Conservation (phyloP, 2,113 vertebrate genomes). For the Oryzias melastigma region DNA sequence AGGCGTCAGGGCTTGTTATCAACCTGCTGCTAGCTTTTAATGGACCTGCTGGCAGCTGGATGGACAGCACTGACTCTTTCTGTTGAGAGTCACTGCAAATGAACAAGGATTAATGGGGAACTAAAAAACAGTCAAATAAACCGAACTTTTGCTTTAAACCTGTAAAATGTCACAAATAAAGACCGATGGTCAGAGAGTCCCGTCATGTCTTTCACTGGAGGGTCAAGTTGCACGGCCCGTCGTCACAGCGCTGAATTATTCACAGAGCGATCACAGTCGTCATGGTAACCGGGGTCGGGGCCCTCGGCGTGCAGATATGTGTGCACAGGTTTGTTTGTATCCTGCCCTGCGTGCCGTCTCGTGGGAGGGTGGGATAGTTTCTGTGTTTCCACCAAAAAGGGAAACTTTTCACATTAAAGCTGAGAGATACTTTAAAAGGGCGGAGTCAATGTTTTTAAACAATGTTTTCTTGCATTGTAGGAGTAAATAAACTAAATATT, state of each 20-base stretch:
- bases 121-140: too few relatives aligned
- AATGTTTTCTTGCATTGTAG: too few relatives aligned
- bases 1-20: neutral
- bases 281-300: conserved; percentile 44
- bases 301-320: conserved; percentile 21
- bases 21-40: neutral
- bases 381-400: conserved; percentile 1
- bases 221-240: conserved; percentile 52
- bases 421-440: too few relatives aligned
- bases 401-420: neutral
- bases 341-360: conserved; percentile 3
- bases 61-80: neutral
- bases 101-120: neutral
- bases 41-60: neutral
- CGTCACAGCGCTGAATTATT: conserved; percentile 56
- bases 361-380: neutral
- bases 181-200: neutral
- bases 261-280: conserved; percentile 23
- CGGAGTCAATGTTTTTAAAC: too few relatives aligned
- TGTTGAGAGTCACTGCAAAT: neutral
- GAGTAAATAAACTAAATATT: too few relatives aligned
- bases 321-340: conserved; percentile 2
- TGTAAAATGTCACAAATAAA: neutral
- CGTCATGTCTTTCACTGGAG: conserved; percentile 6
- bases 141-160: too few relatives aligned